Conservation (phyloP, 2,113 vertebrate genomes). For the Amphilophus citrinellus region DNA sequence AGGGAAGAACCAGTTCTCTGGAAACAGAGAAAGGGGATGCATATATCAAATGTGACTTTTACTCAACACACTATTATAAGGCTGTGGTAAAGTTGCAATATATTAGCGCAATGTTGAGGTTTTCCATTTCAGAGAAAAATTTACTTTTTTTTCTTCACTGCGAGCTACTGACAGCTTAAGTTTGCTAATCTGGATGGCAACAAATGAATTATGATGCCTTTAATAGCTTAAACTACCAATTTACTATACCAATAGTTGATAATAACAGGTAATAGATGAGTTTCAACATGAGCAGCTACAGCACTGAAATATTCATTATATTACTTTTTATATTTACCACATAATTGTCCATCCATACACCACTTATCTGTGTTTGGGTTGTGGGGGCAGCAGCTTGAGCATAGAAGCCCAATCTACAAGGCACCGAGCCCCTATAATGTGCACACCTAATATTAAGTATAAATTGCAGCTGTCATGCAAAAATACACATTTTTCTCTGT, state of each 20-base stretch:
- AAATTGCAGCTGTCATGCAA: too few species aligned
- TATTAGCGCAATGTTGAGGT: background rate
- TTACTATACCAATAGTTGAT: background rate
- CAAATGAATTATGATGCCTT: background rate
- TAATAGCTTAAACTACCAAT: background rate
- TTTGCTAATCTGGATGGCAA: background rate
- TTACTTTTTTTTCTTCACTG: background rate
- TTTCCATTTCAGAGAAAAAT: conserved; percentile 6
- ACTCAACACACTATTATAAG: background rate
- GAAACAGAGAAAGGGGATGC: background rate
- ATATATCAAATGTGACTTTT: conserved; percentile 24
- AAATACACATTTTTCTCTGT: too few species aligned
- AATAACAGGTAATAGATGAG: background rate
- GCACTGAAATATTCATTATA: background rate
- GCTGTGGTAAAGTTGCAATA: background rate
- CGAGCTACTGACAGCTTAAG: background rate
- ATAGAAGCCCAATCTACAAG: background rate
- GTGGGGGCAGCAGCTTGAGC: background rate
- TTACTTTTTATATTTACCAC: background rate
- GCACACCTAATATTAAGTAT: background rate
- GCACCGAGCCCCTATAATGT: background rate
- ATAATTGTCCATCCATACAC: background rate
- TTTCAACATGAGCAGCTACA: background rate
- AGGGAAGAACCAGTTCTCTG: conserved; percentile 5
- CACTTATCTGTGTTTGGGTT: background rate